Evolutionary conservation across 2,113 vertebrate species (phyloP).

Genomic region (Corythoichthys intestinalis): DNA sequence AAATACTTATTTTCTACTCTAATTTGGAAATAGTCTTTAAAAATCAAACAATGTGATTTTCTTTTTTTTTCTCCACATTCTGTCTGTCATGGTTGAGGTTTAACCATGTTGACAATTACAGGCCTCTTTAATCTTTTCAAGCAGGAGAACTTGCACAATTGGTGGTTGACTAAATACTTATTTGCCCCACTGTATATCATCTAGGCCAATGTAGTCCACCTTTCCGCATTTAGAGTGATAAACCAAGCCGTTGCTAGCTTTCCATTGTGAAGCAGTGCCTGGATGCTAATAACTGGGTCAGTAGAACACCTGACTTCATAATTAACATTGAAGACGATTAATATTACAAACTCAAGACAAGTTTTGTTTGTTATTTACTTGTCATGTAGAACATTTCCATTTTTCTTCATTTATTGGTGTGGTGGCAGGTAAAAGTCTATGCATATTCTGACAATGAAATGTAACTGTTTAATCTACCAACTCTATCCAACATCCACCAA

Average conservation of each 20-base stretch:
- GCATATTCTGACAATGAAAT: too few relatives aligned
- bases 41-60: too few relatives aligned
- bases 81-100: too few relatives aligned
- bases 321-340: not conserved
- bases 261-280: not conserved
- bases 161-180: too few relatives aligned
- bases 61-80: too few relatives aligned
- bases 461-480: not conserved
- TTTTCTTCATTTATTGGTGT: not conserved
- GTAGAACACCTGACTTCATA: not conserved
- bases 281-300: not conserved
- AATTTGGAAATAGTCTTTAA: too few relatives aligned
- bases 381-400: too few relatives aligned
- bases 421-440: too few relatives aligned
- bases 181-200: not conserved
- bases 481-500: not conserved
- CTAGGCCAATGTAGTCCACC: not conserved
- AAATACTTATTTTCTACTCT: too few relatives aligned
- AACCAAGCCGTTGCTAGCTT: not conserved
- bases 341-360: not conserved
- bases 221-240: not conserved
- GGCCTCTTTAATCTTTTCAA: too few relatives aligned
- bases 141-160: too few relatives aligned
- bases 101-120: too few relatives aligned
- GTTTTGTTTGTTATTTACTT: not conserved